Evolutionary conservation across 2,113 vertebrate genomes (phyloP), one percentile per base, ranked within the genome.

Genomic region (Entelurus aequoreus): DNA sequence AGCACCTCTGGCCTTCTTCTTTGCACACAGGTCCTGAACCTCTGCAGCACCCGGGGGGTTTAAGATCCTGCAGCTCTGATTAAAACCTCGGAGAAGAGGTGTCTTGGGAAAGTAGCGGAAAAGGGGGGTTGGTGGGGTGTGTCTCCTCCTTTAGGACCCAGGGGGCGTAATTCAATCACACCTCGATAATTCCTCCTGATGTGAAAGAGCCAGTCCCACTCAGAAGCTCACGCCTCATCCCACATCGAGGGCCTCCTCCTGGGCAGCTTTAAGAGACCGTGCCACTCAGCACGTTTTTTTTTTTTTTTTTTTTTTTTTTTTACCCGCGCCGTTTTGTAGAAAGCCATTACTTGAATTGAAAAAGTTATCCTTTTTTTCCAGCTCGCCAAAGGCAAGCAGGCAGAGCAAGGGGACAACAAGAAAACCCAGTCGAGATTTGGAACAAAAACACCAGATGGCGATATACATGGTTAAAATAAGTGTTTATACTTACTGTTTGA

Each of bases 401-500:
- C 6, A 0, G 47, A 35, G 6, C 28, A 28, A 11, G 14, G 15
- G 37, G 38, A 16, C 66, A 56, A 47, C 6, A 46, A 8, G 13
- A 55, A 16, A 59, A 37, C 16, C 37, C 36, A 61, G 35, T 16
- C 8, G 62, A 66, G 58, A 67, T 70, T 65, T 74, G 72, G 74
- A 84, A 79, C 64, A 75, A 82, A 86, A 87, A 83, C 83, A 85
- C 66, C 87, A 88, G 87, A 87, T 88, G 87, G 84, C 73, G 61
- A 82, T 79, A 79, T 77, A 74, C 80, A 84, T 81, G 75, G 74
- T 75, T 82, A 87, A 85, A 87, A 84, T 82, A 61, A 85, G 83
- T 86, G 84, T 87, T 87, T 84, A 82, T 87, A 85, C 85, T 87
- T 87, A 86, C 84, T 84, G 84, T 87, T 87, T 86, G 85, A 87